A percentile compares a stretch with the other conserved stretches of the same genome.
phyloP scores from a whole-genome alignment of 2,113 vertebrate species.

The Campylomormyrus numenius region DNA sequence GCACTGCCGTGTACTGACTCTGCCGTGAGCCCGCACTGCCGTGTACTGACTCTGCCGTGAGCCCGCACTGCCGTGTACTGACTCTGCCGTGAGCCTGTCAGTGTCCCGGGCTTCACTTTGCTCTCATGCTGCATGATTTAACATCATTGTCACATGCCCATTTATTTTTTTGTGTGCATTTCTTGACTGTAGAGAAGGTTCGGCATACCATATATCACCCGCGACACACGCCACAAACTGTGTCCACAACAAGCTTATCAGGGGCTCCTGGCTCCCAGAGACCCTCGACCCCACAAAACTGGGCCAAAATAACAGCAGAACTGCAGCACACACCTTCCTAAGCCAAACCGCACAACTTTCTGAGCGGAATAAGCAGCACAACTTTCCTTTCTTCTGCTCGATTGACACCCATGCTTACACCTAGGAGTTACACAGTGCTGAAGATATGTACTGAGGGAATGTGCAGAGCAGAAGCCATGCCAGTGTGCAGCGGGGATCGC shows the following conservation, averaged over 20 bases:
- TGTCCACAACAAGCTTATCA: not conserved
- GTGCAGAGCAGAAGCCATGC: not conserved
- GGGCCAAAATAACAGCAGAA: not conserved
- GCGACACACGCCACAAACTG: not conserved
- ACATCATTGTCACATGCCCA: not conserved
- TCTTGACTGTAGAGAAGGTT: not conserved
- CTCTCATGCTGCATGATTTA: not conserved
- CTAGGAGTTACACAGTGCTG: not conserved
- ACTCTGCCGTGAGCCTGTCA: not conserved
- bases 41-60: not conserved
- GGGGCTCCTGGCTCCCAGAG: not conserved
- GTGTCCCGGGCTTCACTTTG: not conserved
- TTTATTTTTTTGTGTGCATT: conserved; percentile 1
- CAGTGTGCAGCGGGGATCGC: not conserved
- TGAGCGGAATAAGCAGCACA: not conserved
- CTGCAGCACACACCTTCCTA: not conserved
- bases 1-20: not conserved
- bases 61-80: not conserved
- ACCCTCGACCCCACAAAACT: not conserved
- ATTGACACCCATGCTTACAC: not conserved
- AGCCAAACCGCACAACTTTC: not conserved
- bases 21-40: not conserved
- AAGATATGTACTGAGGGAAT: not conserved
- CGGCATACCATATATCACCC: not conserved
- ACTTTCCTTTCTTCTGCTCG: not conserved